Base-by-base conservation (phyloP, 1,140 invertebrate species). In the Aphaenogaster ashmeadi region DNA sequence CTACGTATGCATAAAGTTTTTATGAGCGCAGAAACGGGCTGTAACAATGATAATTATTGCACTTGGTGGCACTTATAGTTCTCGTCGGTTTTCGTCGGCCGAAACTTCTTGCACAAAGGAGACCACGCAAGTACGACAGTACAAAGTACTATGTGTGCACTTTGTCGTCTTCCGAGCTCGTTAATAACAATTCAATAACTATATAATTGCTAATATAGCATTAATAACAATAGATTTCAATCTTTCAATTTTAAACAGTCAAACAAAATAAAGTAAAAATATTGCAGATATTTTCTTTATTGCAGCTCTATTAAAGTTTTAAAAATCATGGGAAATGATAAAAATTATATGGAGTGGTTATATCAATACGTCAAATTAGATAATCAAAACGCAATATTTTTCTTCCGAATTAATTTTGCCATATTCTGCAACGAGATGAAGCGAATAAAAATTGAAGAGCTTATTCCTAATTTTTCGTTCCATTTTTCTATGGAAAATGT, bases 1-100 rank as follows among this genome's bases (percentile, higher is more conserved):
- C 54, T 27, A 60, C 69, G 41, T 75, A 84, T 75, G 52, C 69
- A 74, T 47, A 74, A 84, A 84, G 69, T 84, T 84, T 84, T 84
- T 84, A 84, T 2, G 38, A 44, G 38, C 13, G 15, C 54, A 33
- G n/a, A 60, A 74, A 38, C 80, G 80, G 33, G 27, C 47, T 71
- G 21, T 81, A 84, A 60, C 69, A 74, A 75, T 60, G 69, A 62
- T 84, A 84, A 83, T 71, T 62, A 62, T 62, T 84, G 33, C 33
- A 75, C 80, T 84, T 84, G 80, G 44, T 75, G 47, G 80, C 44
- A 83, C 67, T 83, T 72, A 60, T 27, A 75, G 54, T 72, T 62
- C 18, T 54, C 67, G 41, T 81, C n/a, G 33, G 36, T 67, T 80
- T 80, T 64, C 52, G 54, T 78, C 50, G 56, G 9, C 33, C n/a